Conservation (phyloP, 2,888 invertebrate species). For the Drosophila emarginata region DNA sequence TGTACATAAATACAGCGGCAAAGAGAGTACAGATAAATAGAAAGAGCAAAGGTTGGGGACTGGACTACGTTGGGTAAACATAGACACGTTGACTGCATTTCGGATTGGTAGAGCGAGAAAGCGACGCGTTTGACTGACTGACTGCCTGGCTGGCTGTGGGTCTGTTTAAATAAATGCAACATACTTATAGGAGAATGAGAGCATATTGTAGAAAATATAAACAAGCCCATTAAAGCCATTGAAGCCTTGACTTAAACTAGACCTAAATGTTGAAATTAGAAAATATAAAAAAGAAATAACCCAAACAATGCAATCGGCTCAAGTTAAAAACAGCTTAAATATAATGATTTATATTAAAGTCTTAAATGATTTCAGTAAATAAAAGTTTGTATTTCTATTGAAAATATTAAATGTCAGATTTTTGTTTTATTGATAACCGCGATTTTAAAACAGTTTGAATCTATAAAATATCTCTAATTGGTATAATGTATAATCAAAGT, state of each 20-base stretch:
- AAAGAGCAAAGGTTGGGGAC: constrained; percentile 35
- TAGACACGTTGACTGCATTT: constrained; percentile 75
- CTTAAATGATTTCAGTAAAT: neutral
- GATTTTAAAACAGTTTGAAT: too few species aligned
- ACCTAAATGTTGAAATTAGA: neutral
- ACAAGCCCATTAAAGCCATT: neutral
- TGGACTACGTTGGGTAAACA: constrained; percentile 61
- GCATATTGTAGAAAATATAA: neutral
- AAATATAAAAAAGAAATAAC: neutral
- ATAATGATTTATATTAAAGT: neutral
- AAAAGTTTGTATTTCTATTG: too few species aligned
- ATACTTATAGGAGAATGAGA: constrained; percentile 22
- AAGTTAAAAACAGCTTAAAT: neutral
- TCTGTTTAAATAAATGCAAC: constrained; percentile 35
- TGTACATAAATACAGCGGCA: constrained; percentile 73
- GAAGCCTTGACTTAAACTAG: neutral
- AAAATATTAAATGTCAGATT: too few species aligned
- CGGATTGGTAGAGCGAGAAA: constrained; percentile 47
- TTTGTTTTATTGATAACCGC: too few species aligned
- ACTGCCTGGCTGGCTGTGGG: constrained; percentile 34
- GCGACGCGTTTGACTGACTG: constrained; percentile 49
- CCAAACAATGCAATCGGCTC: too few species aligned
- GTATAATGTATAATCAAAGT: too few species aligned
- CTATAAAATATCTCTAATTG: too few species aligned
- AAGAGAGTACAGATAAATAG: constrained; percentile 16